These are phyloP conservation scores for Delichon dasypus DNA, from an alignment of 2,797 vertebrate species.

Conservation along the genomic window DNA sequence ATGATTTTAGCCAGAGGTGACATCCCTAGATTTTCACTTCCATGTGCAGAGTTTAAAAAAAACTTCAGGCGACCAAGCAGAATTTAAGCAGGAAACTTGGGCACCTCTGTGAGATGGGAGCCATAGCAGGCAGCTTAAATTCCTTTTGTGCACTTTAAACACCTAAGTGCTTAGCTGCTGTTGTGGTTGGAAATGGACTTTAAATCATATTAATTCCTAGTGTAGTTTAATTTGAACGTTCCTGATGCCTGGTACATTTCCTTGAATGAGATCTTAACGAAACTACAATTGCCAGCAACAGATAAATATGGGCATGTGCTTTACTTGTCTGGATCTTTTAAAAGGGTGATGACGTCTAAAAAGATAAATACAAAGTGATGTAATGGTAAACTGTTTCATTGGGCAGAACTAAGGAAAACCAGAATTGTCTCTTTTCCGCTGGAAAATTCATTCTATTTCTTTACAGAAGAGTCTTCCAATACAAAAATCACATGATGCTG, in stretches of 20 bases:
- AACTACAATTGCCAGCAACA: not conserved
- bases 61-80: not conserved
- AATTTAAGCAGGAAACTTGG: not conserved
- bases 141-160: not conserved
- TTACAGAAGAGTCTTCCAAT: slow-evolving; percentile 5
- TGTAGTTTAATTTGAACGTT: not conserved
- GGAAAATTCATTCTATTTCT: slow-evolving; percentile 15
- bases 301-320: not conserved
- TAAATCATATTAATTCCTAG: not conserved
- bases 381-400: not conserved
- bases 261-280: not conserved
- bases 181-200: not conserved
- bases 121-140: not conserved
- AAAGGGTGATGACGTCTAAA: not conserved
- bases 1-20: not conserved
- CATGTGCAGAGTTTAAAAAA: not conserved
- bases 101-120: not conserved
- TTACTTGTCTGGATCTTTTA: not conserved
- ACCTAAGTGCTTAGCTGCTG: not conserved
- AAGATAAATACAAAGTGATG: not conserved
- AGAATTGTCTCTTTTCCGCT: not conserved
- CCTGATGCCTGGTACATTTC: not conserved
- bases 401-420: not conserved
- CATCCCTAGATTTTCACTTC: not conserved
- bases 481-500: slow-evolving; percentile 31